phyloP scores from a whole-genome alignment of 2,888 invertebrate genomes.

The Rhaphigaster nebulosa region DNA sequence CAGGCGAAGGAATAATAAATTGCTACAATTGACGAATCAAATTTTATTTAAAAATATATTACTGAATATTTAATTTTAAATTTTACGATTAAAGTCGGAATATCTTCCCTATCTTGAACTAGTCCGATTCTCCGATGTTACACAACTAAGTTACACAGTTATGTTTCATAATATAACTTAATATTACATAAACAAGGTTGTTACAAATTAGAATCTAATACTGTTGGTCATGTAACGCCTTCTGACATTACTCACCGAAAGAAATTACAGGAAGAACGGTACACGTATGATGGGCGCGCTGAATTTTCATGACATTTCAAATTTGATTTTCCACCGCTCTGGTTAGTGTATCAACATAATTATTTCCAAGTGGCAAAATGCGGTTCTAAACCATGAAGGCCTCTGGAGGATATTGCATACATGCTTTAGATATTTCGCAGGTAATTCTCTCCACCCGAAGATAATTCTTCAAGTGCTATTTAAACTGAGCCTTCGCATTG shows the following conservation, averaged over 20 bases:
- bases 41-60: not conserved
- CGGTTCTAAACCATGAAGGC: not conserved
- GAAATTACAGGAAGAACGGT: constrained; percentile 20
- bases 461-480: not conserved
- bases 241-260: not conserved
- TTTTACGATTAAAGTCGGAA: not conserved
- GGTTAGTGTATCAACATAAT: not conserved
- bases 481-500: not conserved
- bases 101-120: not conserved
- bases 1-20: too few relatives aligned
- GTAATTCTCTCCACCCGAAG: not conserved
- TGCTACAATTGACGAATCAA: not conserved
- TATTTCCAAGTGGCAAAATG: not conserved
- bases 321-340: constrained; percentile 10
- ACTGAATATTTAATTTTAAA: not conserved
- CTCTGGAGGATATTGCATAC: not conserved
- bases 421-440: not conserved
- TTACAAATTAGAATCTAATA: constrained; percentile 42
- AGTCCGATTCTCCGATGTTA: not conserved
- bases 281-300: not conserved
- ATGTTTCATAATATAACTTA: constrained; percentile 41
- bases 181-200: constrained; percentile 22
- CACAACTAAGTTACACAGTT: constrained; percentile 25
- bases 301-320: constrained; percentile 34
- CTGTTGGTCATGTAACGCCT: constrained; percentile 4